These are phyloP conservation scores for Idaea biselata DNA, from an alignment of 2,888 invertebrate species.

Conservation along the genomic window DNA sequence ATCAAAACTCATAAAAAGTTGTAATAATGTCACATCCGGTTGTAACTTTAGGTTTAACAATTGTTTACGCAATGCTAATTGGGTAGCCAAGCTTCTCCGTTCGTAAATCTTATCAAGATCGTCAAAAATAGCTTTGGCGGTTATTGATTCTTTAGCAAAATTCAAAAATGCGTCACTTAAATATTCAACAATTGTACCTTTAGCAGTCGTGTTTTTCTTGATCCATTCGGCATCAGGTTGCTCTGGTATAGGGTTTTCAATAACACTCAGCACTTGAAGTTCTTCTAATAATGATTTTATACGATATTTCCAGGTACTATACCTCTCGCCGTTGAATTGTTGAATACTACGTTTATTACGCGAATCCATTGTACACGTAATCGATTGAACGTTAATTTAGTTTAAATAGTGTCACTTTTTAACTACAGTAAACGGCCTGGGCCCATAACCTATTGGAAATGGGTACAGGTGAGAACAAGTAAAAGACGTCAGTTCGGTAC, in stretches of 20 bases:
- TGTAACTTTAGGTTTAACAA: slow-evolving; percentile 11
- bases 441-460: neutral
- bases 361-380: neutral
- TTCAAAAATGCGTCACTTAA: slow-evolving; percentile 13
- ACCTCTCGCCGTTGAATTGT: slow-evolving; percentile 11
- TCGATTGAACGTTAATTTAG: neutral
- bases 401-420: neutral
- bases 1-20: slow-evolving; percentile 7
- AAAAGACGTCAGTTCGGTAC: too few relatives aligned
- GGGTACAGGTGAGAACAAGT: too few relatives aligned
- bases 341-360: neutral
- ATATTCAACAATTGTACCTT: slow-evolving; percentile 12
- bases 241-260: slow-evolving; percentile 5
- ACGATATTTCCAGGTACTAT: slow-evolving; percentile 14
- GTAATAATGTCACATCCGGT: slow-evolving; percentile 1
- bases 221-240: slow-evolving; percentile 5
- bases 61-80: slow-evolving; percentile 16
- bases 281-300: slow-evolving; percentile 12
- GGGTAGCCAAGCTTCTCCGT: slow-evolving; percentile 15
- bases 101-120: slow-evolving; percentile 14
- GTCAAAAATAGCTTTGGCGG: slow-evolving; percentile 10
- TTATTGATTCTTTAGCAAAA: slow-evolving; percentile 11
- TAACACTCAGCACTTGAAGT: slow-evolving; percentile 9
- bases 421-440: neutral
- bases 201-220: slow-evolving; percentile 14